phyloP scores from a whole-genome alignment of 2,797 vertebrate genomes.

The Sebastes steindachneri region DNA sequence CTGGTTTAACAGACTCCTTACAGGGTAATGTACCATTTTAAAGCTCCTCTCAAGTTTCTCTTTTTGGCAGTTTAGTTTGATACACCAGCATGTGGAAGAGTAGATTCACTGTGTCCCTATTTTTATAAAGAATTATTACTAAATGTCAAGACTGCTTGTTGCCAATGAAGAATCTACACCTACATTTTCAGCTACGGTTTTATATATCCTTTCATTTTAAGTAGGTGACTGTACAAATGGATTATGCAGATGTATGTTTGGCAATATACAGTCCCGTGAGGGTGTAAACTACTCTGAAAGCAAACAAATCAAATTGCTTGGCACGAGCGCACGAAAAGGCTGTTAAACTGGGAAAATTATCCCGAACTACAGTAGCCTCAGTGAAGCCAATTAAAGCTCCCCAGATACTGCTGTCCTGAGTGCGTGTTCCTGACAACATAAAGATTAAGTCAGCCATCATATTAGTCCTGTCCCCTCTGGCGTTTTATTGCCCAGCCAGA shows the following conservation, averaged over 20 bases:
- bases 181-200: conserved; percentile 28
- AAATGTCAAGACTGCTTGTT: conserved; percentile 35
- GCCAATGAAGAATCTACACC: conserved; percentile 31
- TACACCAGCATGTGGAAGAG: conserved; percentile 38
- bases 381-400: conserved; percentile 45
- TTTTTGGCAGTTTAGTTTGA: conserved; percentile 50
- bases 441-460: conserved; percentile 3
- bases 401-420: conserved; percentile 17
- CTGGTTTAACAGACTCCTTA: conserved; percentile 65
- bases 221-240: conserved; percentile 43
- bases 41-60: conserved; percentile 47
- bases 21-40: conserved; percentile 56
- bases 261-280: conserved; percentile 18
- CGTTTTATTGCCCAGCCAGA: conserved; percentile 30
- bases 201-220: conserved; percentile 34
- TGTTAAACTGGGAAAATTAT: conserved; percentile 34
- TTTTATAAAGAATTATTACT: conserved; percentile 38
- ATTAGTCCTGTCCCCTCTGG: conserved; percentile 33
- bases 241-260: conserved; percentile 48
- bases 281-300: conserved; percentile 27
- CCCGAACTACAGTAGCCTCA: conserved; percentile 33
- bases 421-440: conserved; percentile 28
- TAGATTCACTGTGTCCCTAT: conserved; percentile 29
- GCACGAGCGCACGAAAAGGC: conserved; percentile 1
- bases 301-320: conserved; percentile 35